Conservation (phyloP, 2,888 invertebrate genomes). For the Lydus trimaculatus region DNA sequence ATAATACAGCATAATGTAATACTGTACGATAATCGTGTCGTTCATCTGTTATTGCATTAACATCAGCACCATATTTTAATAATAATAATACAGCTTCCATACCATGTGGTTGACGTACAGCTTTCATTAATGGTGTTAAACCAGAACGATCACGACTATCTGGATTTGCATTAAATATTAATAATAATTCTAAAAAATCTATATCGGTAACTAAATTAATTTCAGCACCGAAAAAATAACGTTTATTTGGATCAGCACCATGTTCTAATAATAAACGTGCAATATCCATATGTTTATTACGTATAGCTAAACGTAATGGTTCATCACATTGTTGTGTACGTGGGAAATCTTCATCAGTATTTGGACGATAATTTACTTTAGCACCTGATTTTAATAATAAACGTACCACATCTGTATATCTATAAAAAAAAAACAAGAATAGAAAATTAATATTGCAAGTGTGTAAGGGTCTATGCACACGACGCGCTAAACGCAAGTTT, state of each 20-base stretch:
- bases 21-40: constrained; percentile 85
- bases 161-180: constrained; percentile 87
- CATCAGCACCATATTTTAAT: constrained; percentile 82
- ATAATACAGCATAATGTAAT: constrained; percentile 86
- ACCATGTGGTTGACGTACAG: constrained; percentile 78
- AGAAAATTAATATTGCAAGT: too few relatives aligned
- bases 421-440: constrained; percentile 50
- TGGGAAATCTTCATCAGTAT: constrained; percentile 75
- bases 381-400: constrained; percentile 80
- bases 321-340: constrained; percentile 82
- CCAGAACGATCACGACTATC: constrained; percentile 88
- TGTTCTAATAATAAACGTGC: constrained; percentile 77
- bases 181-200: constrained; percentile 80
- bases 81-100: constrained; percentile 78
- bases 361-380: constrained; percentile 79
- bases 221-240: constrained; percentile 90
- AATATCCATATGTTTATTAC: constrained; percentile 81
- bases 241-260: constrained; percentile 89
- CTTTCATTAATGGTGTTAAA: constrained; percentile 90
- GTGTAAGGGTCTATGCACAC: too few relatives aligned
- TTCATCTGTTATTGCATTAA: constrained; percentile 86
- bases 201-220: constrained; percentile 87
- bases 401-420: constrained; percentile 73
- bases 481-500: too few relatives aligned
- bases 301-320: constrained; percentile 86